phyloP scores from a whole-genome alignment of 2,888 invertebrate species.

The Leptopilina myrica region DNA sequence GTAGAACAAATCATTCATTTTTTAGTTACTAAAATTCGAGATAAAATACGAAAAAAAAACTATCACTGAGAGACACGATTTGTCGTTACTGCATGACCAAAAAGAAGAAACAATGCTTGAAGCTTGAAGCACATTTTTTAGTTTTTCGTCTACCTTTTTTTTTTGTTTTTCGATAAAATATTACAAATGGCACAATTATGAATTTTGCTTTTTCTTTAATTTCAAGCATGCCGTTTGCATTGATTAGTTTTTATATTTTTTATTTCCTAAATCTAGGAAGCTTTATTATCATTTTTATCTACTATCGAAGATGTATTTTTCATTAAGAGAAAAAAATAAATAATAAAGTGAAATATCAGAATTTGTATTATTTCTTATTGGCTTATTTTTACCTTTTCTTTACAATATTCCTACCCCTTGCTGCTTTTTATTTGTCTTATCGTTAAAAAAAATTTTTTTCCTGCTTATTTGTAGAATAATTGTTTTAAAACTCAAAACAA shows the following conservation, averaged over 20 bases:
- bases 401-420: conserved; percentile 57
- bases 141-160: conserved; percentile 54
- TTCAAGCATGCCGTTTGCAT: conserved; percentile 36
- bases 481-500: neutral
- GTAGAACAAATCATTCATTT: too few species aligned
- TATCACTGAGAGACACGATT: conserved; percentile 36
- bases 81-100: conserved; percentile 28
- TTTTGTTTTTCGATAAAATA: conserved; percentile 31
- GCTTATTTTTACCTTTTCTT: conserved; percentile 70
- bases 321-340: conserved; percentile 57
- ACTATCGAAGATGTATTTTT: conserved; percentile 68
- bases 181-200: conserved; percentile 22
- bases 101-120: conserved; percentile 47
- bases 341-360: conserved; percentile 64
- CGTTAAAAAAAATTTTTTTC: conserved; percentile 26
- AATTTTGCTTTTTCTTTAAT: conserved; percentile 39
- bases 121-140: conserved; percentile 60
- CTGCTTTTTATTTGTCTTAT: conserved; percentile 66
- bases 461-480: too few species aligned
- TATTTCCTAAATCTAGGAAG: conserved; percentile 50
- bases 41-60: neutral
- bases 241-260: conserved; percentile 47
- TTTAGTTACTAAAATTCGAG: neutral
- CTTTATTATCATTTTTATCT: conserved; percentile 62
- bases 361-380: conserved; percentile 65